Evolutionary conservation across 2,888 invertebrate species (phyloP).

Genomic region (Euclidia mi): DNA sequence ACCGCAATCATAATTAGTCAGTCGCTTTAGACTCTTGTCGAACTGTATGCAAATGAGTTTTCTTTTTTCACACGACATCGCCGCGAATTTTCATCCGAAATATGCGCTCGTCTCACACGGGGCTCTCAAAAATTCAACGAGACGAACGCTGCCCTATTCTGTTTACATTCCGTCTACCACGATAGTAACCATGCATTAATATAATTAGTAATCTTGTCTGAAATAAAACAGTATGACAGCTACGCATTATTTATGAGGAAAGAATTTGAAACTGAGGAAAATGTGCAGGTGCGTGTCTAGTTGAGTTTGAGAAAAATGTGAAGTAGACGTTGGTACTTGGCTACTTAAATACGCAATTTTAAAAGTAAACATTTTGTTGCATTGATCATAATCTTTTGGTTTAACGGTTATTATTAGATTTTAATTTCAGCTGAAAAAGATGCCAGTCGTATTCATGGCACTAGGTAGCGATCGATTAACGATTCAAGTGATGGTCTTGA

Average conservation of each 20-base stretch:
- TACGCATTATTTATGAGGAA: not conserved
- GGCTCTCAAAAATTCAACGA: slow-evolving; percentile 85
- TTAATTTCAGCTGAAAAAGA: no score
- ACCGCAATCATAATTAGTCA: slow-evolving; percentile 41
- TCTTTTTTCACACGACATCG: slow-evolving; percentile 76
- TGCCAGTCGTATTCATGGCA: no score
- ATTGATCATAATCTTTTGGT: no score
- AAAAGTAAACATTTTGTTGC: no score
- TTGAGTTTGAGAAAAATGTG: no score
- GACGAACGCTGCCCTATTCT: slow-evolving; percentile 71
- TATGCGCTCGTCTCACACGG: slow-evolving; percentile 76
- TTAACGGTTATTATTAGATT: no score
- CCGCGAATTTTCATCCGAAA: slow-evolving; percentile 79
- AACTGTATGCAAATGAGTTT: slow-evolving; percentile 62
- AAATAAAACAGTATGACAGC: not conserved
- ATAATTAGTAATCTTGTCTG: slow-evolving; percentile 39
- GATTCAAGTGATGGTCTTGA: no score
- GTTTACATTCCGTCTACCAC: slow-evolving; percentile 45
- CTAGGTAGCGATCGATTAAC: no score
- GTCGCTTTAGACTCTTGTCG: slow-evolving; percentile 46
- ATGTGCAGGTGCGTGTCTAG: no score
- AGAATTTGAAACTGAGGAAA: not conserved
- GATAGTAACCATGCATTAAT: slow-evolving; percentile 38
- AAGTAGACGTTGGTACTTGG: no score
- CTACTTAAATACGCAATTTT: no score